Evolutionary conservation across 2,888 invertebrate species (phyloP).

Genomic region (Hydroisotoma schaefferi): DNA sequence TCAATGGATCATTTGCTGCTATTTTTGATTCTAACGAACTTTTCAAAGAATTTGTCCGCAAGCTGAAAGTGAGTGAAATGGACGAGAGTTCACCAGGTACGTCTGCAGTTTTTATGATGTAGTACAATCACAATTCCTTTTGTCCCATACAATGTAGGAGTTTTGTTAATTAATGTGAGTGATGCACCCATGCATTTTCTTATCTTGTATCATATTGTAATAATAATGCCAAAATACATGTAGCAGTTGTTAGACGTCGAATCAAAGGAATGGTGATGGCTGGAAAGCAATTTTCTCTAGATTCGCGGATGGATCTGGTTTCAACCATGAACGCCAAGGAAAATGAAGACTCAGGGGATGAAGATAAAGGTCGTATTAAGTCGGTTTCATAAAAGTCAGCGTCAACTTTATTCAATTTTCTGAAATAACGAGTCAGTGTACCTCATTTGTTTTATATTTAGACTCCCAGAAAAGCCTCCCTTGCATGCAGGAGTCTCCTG

Average conservation of each 20-base stretch:
- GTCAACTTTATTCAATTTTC: not conserved
- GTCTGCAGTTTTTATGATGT: not conserved
- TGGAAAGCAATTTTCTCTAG: conserved; percentile 78
- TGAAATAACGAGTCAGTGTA: conserved; percentile 6
- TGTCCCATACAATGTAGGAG: too few relatives aligned
- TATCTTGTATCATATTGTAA: not conserved
- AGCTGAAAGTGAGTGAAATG: conserved; percentile 67
- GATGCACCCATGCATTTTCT: too few relatives aligned
- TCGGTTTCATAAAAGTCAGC: conserved; percentile 9
- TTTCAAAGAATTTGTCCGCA: conserved; percentile 68
- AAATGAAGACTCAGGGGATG: conserved; percentile 29
- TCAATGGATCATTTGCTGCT: conserved; percentile 85
- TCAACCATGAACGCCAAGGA: conserved; percentile 41
- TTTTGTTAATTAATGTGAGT: too few relatives aligned
- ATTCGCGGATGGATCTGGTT: conserved; percentile 86
- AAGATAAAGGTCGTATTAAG: conserved; percentile 44
- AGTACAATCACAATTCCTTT: not conserved
- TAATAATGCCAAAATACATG: not conserved
- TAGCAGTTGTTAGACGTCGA: conserved; percentile 73
- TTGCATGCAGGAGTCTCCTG: conserved; percentile 43
- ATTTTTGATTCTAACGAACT: conserved; percentile 75
- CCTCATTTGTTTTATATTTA: conserved; percentile 25
- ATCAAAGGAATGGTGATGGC: conserved; percentile 84
- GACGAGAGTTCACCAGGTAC: conserved; percentile 73
- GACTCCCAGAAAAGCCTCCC: conserved; percentile 47